phyloP scores from a whole-genome alignment of 2,888 invertebrate species.

The Argyresthia albistria region DNA sequence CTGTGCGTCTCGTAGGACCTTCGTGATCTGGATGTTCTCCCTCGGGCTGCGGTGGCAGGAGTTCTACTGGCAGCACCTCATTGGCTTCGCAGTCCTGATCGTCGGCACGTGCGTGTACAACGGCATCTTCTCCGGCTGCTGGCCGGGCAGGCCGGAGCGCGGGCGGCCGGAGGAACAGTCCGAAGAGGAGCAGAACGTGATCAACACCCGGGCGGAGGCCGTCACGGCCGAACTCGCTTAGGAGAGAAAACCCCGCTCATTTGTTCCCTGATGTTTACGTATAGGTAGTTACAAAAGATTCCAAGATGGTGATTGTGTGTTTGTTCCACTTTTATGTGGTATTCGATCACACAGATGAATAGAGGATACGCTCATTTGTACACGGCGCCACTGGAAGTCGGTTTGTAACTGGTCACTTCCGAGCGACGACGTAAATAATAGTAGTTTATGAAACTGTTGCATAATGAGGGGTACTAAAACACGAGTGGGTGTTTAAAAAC shows the following conservation, averaged over 20 bases:
- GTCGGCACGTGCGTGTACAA: conserved; percentile 90
- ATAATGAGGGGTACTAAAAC: too few relatives aligned
- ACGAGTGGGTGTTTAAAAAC: too few relatives aligned
- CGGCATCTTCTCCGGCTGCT: conserved; percentile 38
- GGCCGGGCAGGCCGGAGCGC: conserved; percentile 20
- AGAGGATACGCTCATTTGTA: too few relatives aligned
- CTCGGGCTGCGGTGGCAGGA: conserved; percentile 83
- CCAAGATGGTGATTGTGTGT: too few relatives aligned
- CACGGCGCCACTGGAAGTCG: too few relatives aligned
- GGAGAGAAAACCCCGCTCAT: background rate
- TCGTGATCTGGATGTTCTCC: conserved; percentile 91
- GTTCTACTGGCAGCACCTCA: conserved; percentile 84
- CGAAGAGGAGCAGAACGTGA: conserved; percentile 22
- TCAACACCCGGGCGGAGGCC: background rate
- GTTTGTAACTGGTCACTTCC: too few relatives aligned
- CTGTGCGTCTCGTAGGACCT: conserved; percentile 66
- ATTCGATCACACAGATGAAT: too few relatives aligned
- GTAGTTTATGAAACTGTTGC: too few relatives aligned
- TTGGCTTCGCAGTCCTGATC: conserved; percentile 84
- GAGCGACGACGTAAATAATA: too few relatives aligned
- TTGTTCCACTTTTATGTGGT: too few relatives aligned
- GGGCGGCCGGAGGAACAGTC: conserved; percentile 17
- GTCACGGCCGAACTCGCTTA: background rate
- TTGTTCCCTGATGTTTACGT: too few relatives aligned
- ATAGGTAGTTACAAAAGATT: too few relatives aligned